Conservation (phyloP, 2,113 vertebrate species). For the Holacanthus passer region DNA sequence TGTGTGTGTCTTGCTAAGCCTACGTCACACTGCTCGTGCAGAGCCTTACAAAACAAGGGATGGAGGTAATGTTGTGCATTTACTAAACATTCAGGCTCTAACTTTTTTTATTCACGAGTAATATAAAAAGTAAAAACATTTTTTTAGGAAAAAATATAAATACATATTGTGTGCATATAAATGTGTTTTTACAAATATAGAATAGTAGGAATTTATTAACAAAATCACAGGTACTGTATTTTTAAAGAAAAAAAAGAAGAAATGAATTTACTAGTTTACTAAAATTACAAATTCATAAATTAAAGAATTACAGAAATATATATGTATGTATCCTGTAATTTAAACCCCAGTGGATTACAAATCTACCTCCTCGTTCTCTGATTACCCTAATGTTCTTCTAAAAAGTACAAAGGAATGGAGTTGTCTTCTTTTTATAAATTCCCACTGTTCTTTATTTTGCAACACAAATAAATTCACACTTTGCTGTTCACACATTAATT, state of each 20-base stretch:
- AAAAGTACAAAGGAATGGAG: conserved; percentile 59
- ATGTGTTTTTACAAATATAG: neutral
- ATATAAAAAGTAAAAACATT: conserved; percentile 9
- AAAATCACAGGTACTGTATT: neutral
- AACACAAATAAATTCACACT: conserved; percentile 87
- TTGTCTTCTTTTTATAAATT: conserved; percentile 64
- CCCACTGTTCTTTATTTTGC: conserved; percentile 78
- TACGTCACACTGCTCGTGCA: conserved; percentile 45
- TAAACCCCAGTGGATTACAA: conserved; percentile 20
- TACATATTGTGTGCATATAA: neutral
- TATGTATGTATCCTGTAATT: conserved; percentile 19
- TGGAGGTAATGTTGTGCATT: conserved; percentile 35
- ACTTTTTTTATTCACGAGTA: conserved; percentile 5
- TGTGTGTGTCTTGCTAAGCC: conserved; percentile 27
- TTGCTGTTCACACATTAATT: conserved; percentile 85
- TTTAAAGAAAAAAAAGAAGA: neutral
- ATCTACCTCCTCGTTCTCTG: conserved; percentile 9
- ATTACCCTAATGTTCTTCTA: conserved; percentile 50
- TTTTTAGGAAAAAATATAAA: neutral
- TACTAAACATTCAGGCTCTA: neutral
- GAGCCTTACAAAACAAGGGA: conserved; percentile 51
- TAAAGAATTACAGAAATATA: neutral
- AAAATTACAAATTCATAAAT: conserved; percentile 4
- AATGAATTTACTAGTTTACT: neutral
- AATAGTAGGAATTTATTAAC: neutral